Evolutionary conservation across 2,113 vertebrate genomes (phyloP), one percentile per base, ranked within the genome.

Genomic region (rabbit (Oryctolagus cuniculus)): DNA sequence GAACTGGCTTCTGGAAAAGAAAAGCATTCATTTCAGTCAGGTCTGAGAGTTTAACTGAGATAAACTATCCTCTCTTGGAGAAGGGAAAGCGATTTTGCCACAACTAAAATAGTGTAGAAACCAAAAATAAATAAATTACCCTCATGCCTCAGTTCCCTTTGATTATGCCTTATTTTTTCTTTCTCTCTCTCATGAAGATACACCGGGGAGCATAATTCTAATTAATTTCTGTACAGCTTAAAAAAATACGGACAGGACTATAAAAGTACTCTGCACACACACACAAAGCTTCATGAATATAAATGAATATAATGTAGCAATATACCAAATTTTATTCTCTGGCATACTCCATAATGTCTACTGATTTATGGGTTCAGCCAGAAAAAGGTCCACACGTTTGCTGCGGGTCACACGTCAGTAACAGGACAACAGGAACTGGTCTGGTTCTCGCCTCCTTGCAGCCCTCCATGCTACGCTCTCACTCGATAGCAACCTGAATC

Each of bases 171-270:
- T 88, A 16, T 16, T 58, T 19, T 58, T 58, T 19, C 55, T 86
- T 75, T 73, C 89, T 22, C 72, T 67, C 24, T 24, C 44, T 11
- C 6, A 74, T 31, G 34, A 81, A 82, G 22, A 77, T 73, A 27
- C 22, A 25, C 1, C 34, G 21, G 15, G 13, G 51, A 67, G 63
- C 4, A n/a, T 36, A 61, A 73, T 11, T 88, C 9, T 29, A 93
- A 87, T 87, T 94, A 92, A 38, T 82, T 95, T 87, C 77, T 84
- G 4, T 38, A 69, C 44, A 74, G 70, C n/a, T 53, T 53, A 49
- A 79, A 53, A 53, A 90, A 4, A 6, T n/a, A 27, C 79, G 3
- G 24, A 84, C 3, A 84, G 61, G 63, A n/a, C 63, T n/a, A 75
- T 9, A 64, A 7, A 70, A 82, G 6, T 16, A 70, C 25, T 22